Base-by-base conservation (phyloP, 1,140 invertebrate species). In the Hestina assimilis region DNA sequence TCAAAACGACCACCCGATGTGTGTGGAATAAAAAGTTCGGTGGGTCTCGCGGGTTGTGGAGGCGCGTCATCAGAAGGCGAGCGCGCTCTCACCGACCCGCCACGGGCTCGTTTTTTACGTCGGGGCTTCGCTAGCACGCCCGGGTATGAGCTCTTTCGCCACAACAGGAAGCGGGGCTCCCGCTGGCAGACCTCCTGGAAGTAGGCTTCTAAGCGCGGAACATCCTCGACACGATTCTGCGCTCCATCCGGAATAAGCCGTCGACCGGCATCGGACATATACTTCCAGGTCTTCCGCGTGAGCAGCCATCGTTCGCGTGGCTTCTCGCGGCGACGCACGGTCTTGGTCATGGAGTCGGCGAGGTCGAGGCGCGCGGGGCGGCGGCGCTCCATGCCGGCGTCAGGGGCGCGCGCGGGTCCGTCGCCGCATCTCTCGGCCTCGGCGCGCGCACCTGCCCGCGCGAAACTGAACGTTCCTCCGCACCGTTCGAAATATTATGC, bases 241-340 rank as follows among this genome's bases (percentile, higher is more conserved):
- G 90, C 90, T 1, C 93, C 93, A 42, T 96, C 95, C 0, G 95
- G 95, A 29, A 96, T 93, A 8, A 97, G 89, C 68, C 93, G 93
- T 31, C 94, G 92, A n/a, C 95, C 95, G 7, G 95, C 95, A 68
- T 96, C 95, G 0, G 95, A 92, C 95, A 97, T 97, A 77, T 96
- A 96, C 54, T 95, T 90, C 95, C 95, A 96, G 12, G 95, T 96
- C 85, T 96, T 96, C 19, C 95, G 89, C 3, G 95, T 96, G 14
- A 96, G 89, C 21, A 96, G 87, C 95, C 95, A 97, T 85, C 95
- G 91, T 80, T 96, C 94, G 66, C 92, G 92, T 29, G 91, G 89
- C 31, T 90, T 90, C 47, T 92, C 93, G 31, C 91, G 90, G 54
- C 88, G 87, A 46, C 88, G 77, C 42, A 83, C 72, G 21, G 83